Percentiles rank a stretch among this genome's conserved stretches.
Conservation (phyloP, 2,797 vertebrate species). For the Lepus townsendii region DNA sequence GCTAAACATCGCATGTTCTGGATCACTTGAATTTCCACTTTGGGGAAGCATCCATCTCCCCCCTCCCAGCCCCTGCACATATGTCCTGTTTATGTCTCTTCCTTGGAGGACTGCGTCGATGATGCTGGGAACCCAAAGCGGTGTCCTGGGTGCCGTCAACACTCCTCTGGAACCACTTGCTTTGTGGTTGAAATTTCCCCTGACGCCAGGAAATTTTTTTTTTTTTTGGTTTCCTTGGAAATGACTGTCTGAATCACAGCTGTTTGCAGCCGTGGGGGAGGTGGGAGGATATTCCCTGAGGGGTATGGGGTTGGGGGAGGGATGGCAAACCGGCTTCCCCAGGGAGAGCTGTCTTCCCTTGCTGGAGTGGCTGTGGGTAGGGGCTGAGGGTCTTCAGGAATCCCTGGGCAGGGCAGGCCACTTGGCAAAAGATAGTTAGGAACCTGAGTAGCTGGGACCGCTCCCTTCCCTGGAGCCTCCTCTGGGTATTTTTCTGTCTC, state of each 20-base stretch:
- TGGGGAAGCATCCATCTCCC: constrained; percentile 59
- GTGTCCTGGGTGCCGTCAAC: constrained; percentile 52
- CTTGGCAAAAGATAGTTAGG: not conserved
- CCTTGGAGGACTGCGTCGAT: constrained; percentile 39
- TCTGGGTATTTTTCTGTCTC: not conserved
- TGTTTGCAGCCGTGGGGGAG: constrained; percentile 74
- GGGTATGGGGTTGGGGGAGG: not conserved
- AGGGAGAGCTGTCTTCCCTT: not conserved
- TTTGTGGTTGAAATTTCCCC: constrained; percentile 83
- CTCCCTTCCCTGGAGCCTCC: not conserved
- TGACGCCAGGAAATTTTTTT: constrained; percentile 67
- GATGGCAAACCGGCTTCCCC: constrained; percentile 54
- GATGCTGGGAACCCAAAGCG: constrained; percentile 57
- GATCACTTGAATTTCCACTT: constrained; percentile 76
- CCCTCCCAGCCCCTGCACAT: not conserved
- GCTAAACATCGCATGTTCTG: constrained; percentile 69
- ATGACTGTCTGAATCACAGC: constrained; percentile 83
- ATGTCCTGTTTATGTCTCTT: constrained; percentile 67
- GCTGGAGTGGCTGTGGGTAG: not conserved
- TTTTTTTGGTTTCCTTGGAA: constrained; percentile 84
- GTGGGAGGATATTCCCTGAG: constrained; percentile 74
- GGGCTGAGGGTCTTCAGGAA: constrained; percentile 1
- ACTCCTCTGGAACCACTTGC: constrained; percentile 73
- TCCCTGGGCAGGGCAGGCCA: not conserved
- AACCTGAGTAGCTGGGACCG: not conserved